These are phyloP conservation scores for Hypena proboscidalis DNA, from an alignment of 2,888 invertebrate species.

Conservation along the genomic window DNA sequence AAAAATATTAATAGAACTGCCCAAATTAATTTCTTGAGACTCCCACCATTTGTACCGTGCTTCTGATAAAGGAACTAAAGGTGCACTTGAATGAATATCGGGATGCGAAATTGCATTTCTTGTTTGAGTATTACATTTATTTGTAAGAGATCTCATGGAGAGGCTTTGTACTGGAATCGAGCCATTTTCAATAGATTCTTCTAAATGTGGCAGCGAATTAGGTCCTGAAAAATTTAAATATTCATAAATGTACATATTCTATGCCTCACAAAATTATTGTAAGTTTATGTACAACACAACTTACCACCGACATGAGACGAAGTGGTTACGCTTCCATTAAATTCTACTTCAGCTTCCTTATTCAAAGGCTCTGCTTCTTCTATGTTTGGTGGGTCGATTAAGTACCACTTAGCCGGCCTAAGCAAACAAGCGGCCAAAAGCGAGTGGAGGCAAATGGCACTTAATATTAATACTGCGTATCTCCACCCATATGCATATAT, in stretches of 20 bases:
- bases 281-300: not conserved
- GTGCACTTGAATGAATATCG: conserved; percentile 64
- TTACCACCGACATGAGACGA: conserved; percentile 62
- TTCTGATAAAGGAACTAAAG: conserved; percentile 56
- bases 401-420: conserved; percentile 89
- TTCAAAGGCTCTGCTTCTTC: conserved; percentile 71
- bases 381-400: conserved; percentile 63
- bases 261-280: too few relatives aligned
- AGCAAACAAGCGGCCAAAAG: conserved; percentile 85
- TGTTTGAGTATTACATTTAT: conserved; percentile 57
- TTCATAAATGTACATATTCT: too few relatives aligned
- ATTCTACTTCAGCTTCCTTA: conserved; percentile 56
- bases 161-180: conserved; percentile 61
- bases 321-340: conserved; percentile 61
- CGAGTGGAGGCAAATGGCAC: conserved; percentile 86
- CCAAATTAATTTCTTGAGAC: conserved; percentile 84
- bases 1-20: conserved; percentile 86
- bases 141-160: conserved; percentile 70
- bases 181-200: conserved; percentile 54
- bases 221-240: conserved; percentile 51
- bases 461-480: conserved; percentile 87
- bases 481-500: conserved; percentile 84
- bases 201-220: conserved; percentile 51
- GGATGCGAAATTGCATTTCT: conserved; percentile 76
- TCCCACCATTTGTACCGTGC: conserved; percentile 84